Conservation (phyloP, 2,888 invertebrate genomes). For the Drosophila histrio region DNA sequence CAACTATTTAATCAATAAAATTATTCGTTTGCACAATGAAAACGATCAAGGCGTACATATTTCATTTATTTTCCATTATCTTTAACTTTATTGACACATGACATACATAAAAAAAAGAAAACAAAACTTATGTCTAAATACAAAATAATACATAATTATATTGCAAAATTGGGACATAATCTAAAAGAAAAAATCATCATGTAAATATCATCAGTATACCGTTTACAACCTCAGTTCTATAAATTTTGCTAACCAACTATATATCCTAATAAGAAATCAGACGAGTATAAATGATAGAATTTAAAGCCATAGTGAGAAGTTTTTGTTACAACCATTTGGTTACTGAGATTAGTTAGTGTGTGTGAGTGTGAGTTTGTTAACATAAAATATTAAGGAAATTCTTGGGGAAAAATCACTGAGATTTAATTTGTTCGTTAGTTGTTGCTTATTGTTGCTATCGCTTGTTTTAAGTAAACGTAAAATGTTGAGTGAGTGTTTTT, state of each 20-base stretch:
- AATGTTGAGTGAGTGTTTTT: constrained; percentile 12
- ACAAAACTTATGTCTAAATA: constrained; percentile 31
- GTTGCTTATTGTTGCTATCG: constrained; percentile 15
- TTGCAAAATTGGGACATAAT: constrained; percentile 65
- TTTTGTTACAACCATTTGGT: constrained; percentile 64
- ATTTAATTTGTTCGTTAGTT: constrained; percentile 55
- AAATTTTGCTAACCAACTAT: constrained; percentile 59
- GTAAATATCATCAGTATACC: constrained; percentile 49
- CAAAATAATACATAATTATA: constrained; percentile 47
- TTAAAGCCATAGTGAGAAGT: constrained; percentile 58
- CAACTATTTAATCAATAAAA: constrained; percentile 77
- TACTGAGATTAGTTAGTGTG: constrained; percentile 34
- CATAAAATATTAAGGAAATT: constrained; percentile 3
- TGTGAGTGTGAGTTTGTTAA: not conserved
- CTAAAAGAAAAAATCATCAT: constrained; percentile 31
- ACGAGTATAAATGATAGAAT: constrained; percentile 21
- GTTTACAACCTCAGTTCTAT: constrained; percentile 69
- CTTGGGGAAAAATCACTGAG: constrained; percentile 44
- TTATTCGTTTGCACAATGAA: constrained; percentile 76
- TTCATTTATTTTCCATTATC: constrained; percentile 20
- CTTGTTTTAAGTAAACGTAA: constrained; percentile 13
- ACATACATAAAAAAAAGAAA: constrained; percentile 14
- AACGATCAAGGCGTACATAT: not conserved
- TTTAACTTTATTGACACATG: constrained; percentile 48
- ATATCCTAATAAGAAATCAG: constrained; percentile 26